These are phyloP conservation scores for Allophyes oxyacanthae DNA, from an alignment of 2,888 invertebrate species.

Conservation along the genomic window DNA sequence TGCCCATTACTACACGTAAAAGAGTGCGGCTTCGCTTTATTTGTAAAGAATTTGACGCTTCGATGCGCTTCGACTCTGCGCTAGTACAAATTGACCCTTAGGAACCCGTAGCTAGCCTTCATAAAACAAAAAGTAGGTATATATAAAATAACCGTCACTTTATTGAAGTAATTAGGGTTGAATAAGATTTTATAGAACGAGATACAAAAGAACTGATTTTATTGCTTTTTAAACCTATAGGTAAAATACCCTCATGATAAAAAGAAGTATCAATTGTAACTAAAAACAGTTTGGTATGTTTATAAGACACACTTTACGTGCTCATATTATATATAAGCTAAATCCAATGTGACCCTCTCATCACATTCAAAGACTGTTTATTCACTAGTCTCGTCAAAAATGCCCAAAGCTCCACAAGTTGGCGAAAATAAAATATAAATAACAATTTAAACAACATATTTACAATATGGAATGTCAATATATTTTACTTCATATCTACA, in stretches of 20 bases:
- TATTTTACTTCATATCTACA: slow-evolving; percentile 88
- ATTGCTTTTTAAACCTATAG: slow-evolving; percentile 29
- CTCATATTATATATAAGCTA: slow-evolving; percentile 25
- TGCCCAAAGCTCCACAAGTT: slow-evolving; percentile 32
- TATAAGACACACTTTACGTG: slow-evolving; percentile 22
- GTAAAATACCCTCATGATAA: slow-evolving; percentile 15
- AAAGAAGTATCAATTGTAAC: slow-evolving; percentile 20
- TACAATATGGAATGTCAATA: slow-evolving; percentile 89
- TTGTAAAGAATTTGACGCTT: too few relatives aligned
- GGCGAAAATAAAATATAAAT: slow-evolving; percentile 61
- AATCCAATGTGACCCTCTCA: slow-evolving; percentile 16
- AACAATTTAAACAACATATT: slow-evolving; percentile 84
- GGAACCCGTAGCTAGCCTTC: too few relatives aligned
- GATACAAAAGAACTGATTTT: slow-evolving; percentile 27
- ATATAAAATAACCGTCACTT: slow-evolving; percentile 1
- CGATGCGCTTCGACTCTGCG: too few relatives aligned
- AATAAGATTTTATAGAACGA: slow-evolving; percentile 19
- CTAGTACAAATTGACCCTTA: too few relatives aligned
- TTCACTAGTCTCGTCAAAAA: slow-evolving; percentile 24
- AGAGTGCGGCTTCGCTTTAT: too few relatives aligned
- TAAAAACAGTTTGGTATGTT: slow-evolving; percentile 27
- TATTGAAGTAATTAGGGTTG: neutral
- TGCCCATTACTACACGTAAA: too few relatives aligned
- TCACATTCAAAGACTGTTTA: slow-evolving; percentile 6
- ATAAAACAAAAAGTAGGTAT: neutral